Base-by-base conservation (phyloP, 2,888 invertebrate species). In the Trypoxylon attenuatum region DNA sequence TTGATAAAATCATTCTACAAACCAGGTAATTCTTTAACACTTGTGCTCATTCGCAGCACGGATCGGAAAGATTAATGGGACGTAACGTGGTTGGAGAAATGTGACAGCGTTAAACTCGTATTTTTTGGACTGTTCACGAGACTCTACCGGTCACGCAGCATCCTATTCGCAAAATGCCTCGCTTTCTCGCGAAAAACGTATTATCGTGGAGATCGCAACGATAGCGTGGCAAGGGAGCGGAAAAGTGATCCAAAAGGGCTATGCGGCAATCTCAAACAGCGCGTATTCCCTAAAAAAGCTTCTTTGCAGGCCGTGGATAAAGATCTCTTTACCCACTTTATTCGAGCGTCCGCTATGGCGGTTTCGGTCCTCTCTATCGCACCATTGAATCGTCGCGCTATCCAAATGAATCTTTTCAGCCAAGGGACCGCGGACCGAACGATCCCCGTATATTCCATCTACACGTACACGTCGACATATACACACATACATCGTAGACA, bases 381-480 rank as follows among this genome's bases (percentile, higher is more conserved):
- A 46, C 52, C 57, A 57, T 54, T 60, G 67, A 63, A 71, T 66
- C 46, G 67, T 62, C 56, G 41, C 63, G 61, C 60, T 75, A 71
- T 76, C 73, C 66, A 69, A 76, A 71, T 76, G 71, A 64, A 76
- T 76, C 73, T 76, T 55, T 51, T 29, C 59, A 53, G 42, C 64
- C 25, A 69, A 71, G 64, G 64, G 69, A 71, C 53, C 53, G 47
- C 45, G 42, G 52, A 52, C 54, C 52, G 41, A n/a, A 38, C 15
- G 13, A 22, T 58, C 56, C 42, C 60, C 76, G 76, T 67, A 73
- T 75, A 73, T 76, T 73, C 72, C 61, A 46, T 64, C 51, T 46
- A 57, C 66, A 51, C 61, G 65, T 56, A 46, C 54, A 61, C 53
- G 62, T 38, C 55, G 33, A 41, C 16, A 47, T 41, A 49, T 41